These are phyloP conservation scores for Electrophaes corylata DNA, from an alignment of 2,888 invertebrate genomes.

Conservation along the genomic window DNA sequence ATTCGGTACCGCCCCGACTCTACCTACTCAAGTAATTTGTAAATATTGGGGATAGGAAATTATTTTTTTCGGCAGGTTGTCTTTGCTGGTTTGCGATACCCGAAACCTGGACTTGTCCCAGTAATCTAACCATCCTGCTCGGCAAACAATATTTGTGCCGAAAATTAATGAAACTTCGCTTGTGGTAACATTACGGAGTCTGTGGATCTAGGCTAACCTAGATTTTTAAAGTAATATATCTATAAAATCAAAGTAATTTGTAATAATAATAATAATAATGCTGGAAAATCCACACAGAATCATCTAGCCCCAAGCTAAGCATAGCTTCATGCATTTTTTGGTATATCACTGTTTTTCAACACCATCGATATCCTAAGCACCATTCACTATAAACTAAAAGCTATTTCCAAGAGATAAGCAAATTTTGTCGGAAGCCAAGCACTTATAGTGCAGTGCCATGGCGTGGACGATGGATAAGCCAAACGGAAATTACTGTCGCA, in stretches of 20 bases:
- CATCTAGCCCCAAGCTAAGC: no score
- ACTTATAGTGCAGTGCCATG: conserved; percentile 28
- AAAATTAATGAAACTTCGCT: conserved; percentile 31
- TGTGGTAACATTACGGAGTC: conserved; percentile 6
- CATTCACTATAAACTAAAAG: neutral
- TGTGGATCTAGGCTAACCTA: neutral
- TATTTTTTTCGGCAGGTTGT: conserved; percentile 1
- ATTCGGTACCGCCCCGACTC: no score
- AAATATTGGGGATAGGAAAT: conserved; percentile 8
- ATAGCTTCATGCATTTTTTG: neutral
- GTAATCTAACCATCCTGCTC: conserved; percentile 25
- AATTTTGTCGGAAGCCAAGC: conserved; percentile 22
- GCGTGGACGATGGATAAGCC: conserved; percentile 31
- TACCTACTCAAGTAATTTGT: conserved; percentile 4
- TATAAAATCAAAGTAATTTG: no score
- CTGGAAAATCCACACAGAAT: no score
- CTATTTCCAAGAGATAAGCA: conserved; percentile 20
- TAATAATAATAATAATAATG: no score
- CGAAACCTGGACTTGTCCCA: conserved; percentile 8
- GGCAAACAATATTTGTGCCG: conserved; percentile 26
- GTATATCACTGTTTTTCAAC: neutral
- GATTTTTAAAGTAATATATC: no score
- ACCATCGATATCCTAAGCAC: neutral
- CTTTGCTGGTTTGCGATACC: conserved; percentile 22
- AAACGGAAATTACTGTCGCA: conserved; percentile 37